Evolutionary conservation across 2,113 vertebrate species (phyloP).

Genomic region (Menidia beryllina): DNA sequence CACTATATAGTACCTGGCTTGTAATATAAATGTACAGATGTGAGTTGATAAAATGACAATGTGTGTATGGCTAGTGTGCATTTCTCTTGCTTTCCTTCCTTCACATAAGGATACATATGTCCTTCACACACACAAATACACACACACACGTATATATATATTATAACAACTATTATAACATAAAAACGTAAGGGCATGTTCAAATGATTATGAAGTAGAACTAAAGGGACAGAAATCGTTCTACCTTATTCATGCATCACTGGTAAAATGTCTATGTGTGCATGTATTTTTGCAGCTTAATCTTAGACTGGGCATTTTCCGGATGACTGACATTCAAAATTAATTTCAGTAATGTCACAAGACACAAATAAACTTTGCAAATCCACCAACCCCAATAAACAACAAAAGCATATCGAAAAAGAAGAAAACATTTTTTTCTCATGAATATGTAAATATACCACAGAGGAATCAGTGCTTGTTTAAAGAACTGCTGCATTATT

Average conservation of each 20-base stretch:
- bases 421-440: slow-evolving; percentile 46
- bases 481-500: slow-evolving; percentile 82
- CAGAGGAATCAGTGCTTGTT: slow-evolving; percentile 75
- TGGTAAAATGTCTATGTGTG: background rate
- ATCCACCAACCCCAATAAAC: slow-evolving; percentile 25
- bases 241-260: background rate
- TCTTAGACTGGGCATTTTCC: slow-evolving; percentile 45
- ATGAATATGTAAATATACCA: slow-evolving; percentile 83
- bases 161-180: too few relatives aligned
- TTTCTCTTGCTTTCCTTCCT: too few relatives aligned
- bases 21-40: slow-evolving; percentile 18
- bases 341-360: slow-evolving; percentile 54
- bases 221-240: background rate
- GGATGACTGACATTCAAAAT: slow-evolving; percentile 40
- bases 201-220: background rate
- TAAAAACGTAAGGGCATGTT: too few relatives aligned
- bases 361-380: slow-evolving; percentile 50
- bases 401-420: slow-evolving; percentile 24
- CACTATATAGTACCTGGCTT: background rate
- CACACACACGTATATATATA: too few relatives aligned
- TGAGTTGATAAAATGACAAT: slow-evolving; percentile 31
- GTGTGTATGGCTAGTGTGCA: too few relatives aligned
- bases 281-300: slow-evolving; percentile 12
- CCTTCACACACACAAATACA: too few relatives aligned
- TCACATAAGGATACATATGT: too few relatives aligned